Percentiles rank a stretch among this genome's conserved stretches.
These are phyloP conservation scores for Tenodera sinensis DNA, from an alignment of 2,888 invertebrate genomes.

Conservation along the genomic window DNA sequence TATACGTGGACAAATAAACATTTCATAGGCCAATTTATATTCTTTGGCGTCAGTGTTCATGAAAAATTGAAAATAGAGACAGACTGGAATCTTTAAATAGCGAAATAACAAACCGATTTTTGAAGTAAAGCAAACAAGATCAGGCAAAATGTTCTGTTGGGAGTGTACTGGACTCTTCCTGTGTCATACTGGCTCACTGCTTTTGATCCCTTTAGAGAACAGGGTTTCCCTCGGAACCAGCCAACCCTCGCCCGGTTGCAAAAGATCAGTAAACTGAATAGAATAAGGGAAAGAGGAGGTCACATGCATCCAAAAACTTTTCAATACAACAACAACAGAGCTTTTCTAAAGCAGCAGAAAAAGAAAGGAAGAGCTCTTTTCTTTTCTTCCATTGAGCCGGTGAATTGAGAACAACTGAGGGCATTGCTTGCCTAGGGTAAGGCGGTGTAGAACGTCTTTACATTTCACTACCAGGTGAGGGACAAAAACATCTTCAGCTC, in stretches of 20 bases:
- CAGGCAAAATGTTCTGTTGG: background rate
- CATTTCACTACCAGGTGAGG: background rate
- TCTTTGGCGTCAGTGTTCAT: too few relatives aligned
- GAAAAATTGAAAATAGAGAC: too few relatives aligned
- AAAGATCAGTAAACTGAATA: slow-evolving; percentile 7
- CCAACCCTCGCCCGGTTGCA: background rate
- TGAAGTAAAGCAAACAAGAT: background rate
- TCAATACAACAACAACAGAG: background rate
- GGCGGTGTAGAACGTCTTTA: background rate
- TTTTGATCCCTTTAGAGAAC: background rate
- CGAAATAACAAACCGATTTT: background rate
- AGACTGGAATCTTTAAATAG: too few relatives aligned
- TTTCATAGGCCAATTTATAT: too few relatives aligned
- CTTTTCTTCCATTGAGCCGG: background rate
- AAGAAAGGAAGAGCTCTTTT: background rate
- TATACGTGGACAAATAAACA: too few relatives aligned
- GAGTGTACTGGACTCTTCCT: background rate
- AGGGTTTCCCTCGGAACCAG: background rate
- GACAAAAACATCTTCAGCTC: background rate
- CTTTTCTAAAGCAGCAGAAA: background rate
- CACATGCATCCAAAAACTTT: background rate
- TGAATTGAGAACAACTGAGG: background rate
- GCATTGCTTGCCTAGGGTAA: background rate
- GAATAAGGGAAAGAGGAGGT: background rate
- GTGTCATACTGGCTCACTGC: background rate